Evolutionary conservation across 1,140 invertebrate species (phyloP), one percentile per base, ranked within the genome.

Genomic region (Choristoneura fumiferana): DNA sequence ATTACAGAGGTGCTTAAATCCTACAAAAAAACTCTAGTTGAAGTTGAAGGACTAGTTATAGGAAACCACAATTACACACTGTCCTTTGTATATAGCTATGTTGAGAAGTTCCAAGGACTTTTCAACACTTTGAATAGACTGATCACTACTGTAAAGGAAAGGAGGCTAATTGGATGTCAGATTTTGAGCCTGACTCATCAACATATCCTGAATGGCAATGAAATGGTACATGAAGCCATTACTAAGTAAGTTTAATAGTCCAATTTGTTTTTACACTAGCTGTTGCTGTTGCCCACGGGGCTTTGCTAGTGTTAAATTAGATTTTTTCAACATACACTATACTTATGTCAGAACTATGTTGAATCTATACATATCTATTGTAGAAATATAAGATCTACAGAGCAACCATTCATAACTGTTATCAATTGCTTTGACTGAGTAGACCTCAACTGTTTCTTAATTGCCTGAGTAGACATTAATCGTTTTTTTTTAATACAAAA

Each of bases 111-210:
- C 45, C 71, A 75, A 63, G 78, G 80, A 4, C 52, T 90, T n/a
- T 87, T 90, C 36, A 78, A 84, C 58, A 86, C 76, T 45, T 67
- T 90, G 18, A 89, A 81, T 58, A 82, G 68, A 65, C 76, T 90
- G n/a, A 79, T 89, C 57, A 60, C 62, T 45, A 81, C 74, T 34
- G 83, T 90, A 10, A 88, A 87, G 70, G 85, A 89, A 15, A 77
- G 86, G 54, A 84, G 76, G 58, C 58, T 89, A 5, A 71, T 45
- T 45, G 89, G 89, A 5, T 90, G 89, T 66, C 88, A 90, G 67
- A 85, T 90, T 57, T 73, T 90, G 37, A 83, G 86, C 57, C 63
- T 89, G 9, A 61, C 84, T 12, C 81, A 90, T 71, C 84, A 88
- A 54, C 71, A 87, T 65, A 84, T 89, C 57, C 67, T 89, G 13